Evolutionary conservation across 1,140 invertebrate genomes (phyloP).

Genomic region (Campoletis sonorensis): DNA sequence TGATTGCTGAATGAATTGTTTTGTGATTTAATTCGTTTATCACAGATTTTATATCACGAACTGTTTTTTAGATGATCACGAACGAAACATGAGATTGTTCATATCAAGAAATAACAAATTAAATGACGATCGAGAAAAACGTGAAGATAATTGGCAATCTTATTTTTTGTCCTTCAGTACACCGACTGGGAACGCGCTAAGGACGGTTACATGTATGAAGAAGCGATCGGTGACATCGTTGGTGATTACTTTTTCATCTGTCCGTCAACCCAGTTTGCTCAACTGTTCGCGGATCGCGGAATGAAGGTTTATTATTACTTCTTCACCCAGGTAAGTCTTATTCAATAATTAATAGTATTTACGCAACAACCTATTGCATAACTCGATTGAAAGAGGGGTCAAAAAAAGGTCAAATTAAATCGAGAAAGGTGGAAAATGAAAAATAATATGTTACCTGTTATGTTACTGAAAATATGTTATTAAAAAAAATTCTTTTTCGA

Average conservation of each 20-base stretch:
- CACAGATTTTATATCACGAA: no score
- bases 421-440: no score
- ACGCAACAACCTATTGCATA: no score
- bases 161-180: conserved; percentile 82
- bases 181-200: conserved; percentile 92
- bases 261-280: conserved; percentile 92
- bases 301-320: conserved; percentile 95
- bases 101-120: neutral
- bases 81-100: neutral
- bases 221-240: conserved; percentile 91
- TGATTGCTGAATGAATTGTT: no score
- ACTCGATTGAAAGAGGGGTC: no score
- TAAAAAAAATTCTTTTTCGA: no score
- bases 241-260: conserved; percentile 97
- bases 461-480: no score
- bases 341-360: no score
- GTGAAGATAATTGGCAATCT: neutral
- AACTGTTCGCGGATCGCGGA: conserved; percentile 87
- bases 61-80: neutral
- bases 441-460: no score
- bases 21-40: no score
- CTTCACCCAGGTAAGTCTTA: conserved; percentile 88
- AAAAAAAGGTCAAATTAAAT: no score
- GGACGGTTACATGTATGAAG: conserved; percentile 88
- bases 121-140: conserved; percentile 12